Evolutionary conservation across 2,888 invertebrate species (phyloP), one percentile per base, ranked within the genome.

Genomic region (Hirudinaria manillensis): DNA sequence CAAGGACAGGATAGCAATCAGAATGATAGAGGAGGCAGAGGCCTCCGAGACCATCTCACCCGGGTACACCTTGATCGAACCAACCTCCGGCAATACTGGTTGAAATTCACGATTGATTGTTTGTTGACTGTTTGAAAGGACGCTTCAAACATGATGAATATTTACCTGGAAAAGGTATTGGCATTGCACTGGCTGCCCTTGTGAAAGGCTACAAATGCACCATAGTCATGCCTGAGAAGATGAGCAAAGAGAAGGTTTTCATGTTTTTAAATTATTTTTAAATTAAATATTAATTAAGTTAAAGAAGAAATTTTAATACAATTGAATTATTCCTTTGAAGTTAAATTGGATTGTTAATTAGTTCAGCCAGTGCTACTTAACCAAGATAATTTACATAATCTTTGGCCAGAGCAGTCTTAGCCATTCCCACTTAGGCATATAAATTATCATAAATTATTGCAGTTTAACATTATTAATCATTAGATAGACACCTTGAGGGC

Each of bases 171-270:
- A 1, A 78, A 84, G 96, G 96, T 76, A 95, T 99, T 84, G 99
- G 99, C 19, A 86, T 99, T 78, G 98, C 99, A 0, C 89, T 99
- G 85, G 95, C 93, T 70, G 90, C 94, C 77, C 96, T 97, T 70
- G 93, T 95, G 3, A 91, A 90, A 84, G 92, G 96, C 13, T 99
- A 99, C 87, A 90, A 91, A 80, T 97, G 97, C 86, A 91, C 98
- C 74, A 97, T 99, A 83, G 95, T 98, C 0, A 92, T 99, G 91
- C 98, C 99, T 0, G 94, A 96, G 84, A 99, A 98, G 88, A 99
- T 99, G 99, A 97, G 97, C 45, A 92, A 93, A 84, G 99, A 99
- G 86, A 99, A 99, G 87, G 94, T 87, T 74, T 75, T 77, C 55
- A 24, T 61, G 7, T 21, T 16, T 61, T 1, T n/a, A 56, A 27